phyloP scores from a whole-genome alignment of 1,140 invertebrate genomes.

The Drosophila lini region DNA sequence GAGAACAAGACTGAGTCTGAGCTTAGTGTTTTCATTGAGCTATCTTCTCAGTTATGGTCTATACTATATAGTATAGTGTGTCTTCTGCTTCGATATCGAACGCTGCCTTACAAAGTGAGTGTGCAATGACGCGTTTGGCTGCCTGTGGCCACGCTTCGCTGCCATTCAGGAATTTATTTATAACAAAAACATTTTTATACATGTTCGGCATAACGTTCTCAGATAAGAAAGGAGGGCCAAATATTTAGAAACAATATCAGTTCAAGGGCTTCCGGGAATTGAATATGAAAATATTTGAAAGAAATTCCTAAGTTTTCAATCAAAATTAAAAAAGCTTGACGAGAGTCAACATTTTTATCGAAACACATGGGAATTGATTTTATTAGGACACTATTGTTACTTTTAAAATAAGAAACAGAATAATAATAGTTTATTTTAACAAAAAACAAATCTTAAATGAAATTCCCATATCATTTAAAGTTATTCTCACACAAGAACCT shows the following conservation, averaged over 20 bases:
- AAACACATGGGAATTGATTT: no score
- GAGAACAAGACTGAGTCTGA: constrained; percentile 39
- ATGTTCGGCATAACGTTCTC: constrained; percentile 11
- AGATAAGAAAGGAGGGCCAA: constrained; percentile 9
- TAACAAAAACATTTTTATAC: constrained; percentile 15
- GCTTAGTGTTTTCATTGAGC: constrained; percentile 49
- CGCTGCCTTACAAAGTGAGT: constrained; percentile 42
- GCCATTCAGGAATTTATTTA: constrained; percentile 47
- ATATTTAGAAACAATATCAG: background rate
- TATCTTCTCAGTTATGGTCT: constrained; percentile 29
- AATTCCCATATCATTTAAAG: background rate
- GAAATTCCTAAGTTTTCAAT: background rate
- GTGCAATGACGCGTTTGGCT: constrained; percentile 61
- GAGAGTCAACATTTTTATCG: background rate
- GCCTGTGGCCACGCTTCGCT: constrained; percentile 50
- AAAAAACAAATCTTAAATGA: background rate
- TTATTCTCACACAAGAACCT: background rate
- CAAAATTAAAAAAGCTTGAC: background rate
- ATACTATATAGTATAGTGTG: constrained; percentile 7
- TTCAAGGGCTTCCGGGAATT: background rate
- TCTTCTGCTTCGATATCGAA: constrained; percentile 25
- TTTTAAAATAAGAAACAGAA: no score
- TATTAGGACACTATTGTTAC: no score
- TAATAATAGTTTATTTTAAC: no score
- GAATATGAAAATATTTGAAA: background rate